Evolutionary conservation across 1,140 invertebrate genomes (phyloP).

Genomic region (Drosophila pachea): DNA sequence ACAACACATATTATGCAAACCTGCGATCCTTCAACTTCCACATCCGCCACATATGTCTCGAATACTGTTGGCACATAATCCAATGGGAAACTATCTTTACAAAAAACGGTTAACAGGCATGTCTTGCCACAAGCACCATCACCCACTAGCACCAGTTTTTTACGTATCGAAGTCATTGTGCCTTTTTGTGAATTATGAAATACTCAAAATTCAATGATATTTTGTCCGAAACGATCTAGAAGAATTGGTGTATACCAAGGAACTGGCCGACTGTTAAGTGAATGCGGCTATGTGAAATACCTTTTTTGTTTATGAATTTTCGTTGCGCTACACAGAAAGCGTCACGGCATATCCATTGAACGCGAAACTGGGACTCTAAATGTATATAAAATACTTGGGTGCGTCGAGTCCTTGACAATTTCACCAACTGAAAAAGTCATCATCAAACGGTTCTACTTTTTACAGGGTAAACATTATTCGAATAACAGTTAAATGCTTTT

Average conservation of each 20-base stretch:
- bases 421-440: no score
- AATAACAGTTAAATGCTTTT: conserved; percentile 30
- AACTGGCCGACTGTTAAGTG: conserved; percentile 15
- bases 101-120: conserved; percentile 97
- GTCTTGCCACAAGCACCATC: conserved; percentile 99
- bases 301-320: conserved; percentile 45
- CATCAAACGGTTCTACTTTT: not conserved
- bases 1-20: conserved; percentile 79
- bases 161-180: conserved; percentile 95
- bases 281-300: conserved; percentile 19
- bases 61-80: conserved; percentile 99
- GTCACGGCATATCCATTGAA: conserved; percentile 2
- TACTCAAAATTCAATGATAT: conserved; percentile 5
- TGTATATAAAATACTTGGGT: no score
- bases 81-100: conserved; percentile 98
- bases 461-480: conserved; percentile 17
- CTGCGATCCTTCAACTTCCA: conserved; percentile 97
- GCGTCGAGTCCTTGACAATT: no score
- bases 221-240: not conserved
- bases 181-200: not conserved
- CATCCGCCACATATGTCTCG: conserved; percentile 98
- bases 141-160: conserved; percentile 99
- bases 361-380: not conserved
- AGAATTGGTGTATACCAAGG: not conserved
- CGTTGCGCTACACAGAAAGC: conserved; percentile 26